These are phyloP conservation scores for Lagodon rhomboides DNA, from an alignment of 2,797 vertebrate genomes.

Conservation along the genomic window DNA sequence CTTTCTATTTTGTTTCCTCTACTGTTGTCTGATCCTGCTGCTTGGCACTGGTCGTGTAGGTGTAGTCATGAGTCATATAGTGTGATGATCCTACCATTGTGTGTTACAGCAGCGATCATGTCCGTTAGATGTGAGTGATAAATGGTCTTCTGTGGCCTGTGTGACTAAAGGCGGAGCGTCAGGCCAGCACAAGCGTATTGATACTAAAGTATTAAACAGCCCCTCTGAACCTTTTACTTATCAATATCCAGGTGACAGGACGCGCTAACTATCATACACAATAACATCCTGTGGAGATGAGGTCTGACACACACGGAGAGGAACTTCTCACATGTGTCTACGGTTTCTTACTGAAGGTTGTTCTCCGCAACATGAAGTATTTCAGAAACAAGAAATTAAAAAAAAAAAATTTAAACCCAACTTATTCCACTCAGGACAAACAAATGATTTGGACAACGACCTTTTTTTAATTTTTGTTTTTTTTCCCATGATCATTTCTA, in stretches of 20 bases:
- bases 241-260: constrained; percentile 44
- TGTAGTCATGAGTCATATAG: constrained; percentile 5
- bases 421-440: too few species aligned
- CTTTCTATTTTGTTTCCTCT: not conserved
- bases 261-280: constrained; percentile 6
- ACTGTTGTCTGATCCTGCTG: too few species aligned
- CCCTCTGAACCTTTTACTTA: constrained; percentile 43
- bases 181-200: constrained; percentile 36
- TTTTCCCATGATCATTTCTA: not conserved
- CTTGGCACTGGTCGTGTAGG: not conserved
- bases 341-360: not conserved
- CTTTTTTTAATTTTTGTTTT: not conserved
- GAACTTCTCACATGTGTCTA: not conserved
- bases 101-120: constrained; percentile 41
- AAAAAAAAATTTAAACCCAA: not conserved
- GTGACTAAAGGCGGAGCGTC: constrained; percentile 57
- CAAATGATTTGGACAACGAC: not conserved
- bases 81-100: constrained; percentile 24
- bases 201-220: constrained; percentile 53
- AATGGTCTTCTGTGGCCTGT: constrained; percentile 46
- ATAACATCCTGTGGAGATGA: not conserved
- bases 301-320: not conserved
- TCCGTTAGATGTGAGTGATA: constrained; percentile 61
- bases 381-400: not conserved
- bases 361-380: not conserved